phyloP scores from a whole-genome alignment of 2,797 vertebrate genomes.

The Myiotriccus ornatus region DNA sequence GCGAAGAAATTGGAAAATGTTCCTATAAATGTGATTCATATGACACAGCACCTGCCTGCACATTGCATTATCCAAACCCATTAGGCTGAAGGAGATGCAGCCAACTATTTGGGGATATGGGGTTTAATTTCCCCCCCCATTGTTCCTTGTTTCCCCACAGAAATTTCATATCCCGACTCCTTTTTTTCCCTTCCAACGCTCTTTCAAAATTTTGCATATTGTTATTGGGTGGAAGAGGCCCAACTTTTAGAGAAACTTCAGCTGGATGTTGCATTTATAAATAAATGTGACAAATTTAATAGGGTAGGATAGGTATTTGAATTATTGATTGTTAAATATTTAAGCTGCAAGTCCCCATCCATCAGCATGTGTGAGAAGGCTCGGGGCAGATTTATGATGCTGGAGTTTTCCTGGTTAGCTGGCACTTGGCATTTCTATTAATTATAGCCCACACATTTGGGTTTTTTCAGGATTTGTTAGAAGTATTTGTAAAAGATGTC shows the following conservation, averaged over 20 bases:
- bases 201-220: background rate
- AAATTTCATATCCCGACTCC: background rate
- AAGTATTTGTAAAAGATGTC: slow-evolving; percentile 63
- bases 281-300: slow-evolving; percentile 78
- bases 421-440: slow-evolving; percentile 79
- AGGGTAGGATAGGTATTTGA: slow-evolving; percentile 77
- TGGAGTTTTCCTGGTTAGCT: slow-evolving; percentile 77
- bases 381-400: slow-evolving; percentile 76
- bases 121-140: background rate
- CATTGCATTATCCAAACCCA: slow-evolving; percentile 10
- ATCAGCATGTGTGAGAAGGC: slow-evolving; percentile 72
- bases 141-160: background rate
- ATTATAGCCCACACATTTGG: slow-evolving; percentile 69
- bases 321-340: slow-evolving; percentile 83
- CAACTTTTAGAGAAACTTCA: slow-evolving; percentile 38
- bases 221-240: background rate
- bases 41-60: slow-evolving; percentile 6
- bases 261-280: slow-evolving; percentile 68
- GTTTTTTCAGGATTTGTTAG: slow-evolving; percentile 39
- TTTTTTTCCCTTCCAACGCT: fast-evolving
- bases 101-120: background rate
- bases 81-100: background rate
- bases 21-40: slow-evolving; percentile 62
- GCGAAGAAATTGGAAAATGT: slow-evolving; percentile 62
- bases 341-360: slow-evolving; percentile 76